These are phyloP conservation scores for Pteria penguin DNA, from an alignment of 2,888 invertebrate genomes.

Conservation along the genomic window DNA sequence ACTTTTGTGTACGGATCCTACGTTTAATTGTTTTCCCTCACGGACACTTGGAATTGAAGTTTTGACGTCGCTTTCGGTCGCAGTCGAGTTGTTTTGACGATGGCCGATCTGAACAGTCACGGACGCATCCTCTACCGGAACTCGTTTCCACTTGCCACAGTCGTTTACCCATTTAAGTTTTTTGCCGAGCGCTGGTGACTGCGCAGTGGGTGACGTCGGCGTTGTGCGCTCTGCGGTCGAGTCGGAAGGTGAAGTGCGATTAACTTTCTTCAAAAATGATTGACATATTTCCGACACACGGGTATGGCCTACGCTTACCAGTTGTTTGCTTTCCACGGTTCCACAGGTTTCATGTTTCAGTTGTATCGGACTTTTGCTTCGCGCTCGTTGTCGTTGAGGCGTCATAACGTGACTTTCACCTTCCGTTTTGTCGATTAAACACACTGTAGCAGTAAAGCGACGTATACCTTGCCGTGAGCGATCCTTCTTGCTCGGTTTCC, in stretches of 20 bases:
- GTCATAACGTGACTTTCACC: not conserved
- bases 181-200: not conserved
- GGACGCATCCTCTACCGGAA: conserved; percentile 28
- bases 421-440: conserved; percentile 14
- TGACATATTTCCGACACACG: conserved; percentile 58
- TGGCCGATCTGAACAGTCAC: not conserved
- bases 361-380: conserved; percentile 37
- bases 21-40: not conserved
- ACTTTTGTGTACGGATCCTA: not conserved
- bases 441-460: conserved; percentile 31
- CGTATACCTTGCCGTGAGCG: conserved; percentile 18
- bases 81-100: not conserved
- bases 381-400: conserved; percentile 16
- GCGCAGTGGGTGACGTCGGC: conserved; percentile 3
- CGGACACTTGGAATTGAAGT: not conserved
- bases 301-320: conserved; percentile 5
- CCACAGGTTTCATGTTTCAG: conserved; percentile 15
- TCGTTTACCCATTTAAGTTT: conserved; percentile 38
- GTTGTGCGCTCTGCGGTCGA: conserved; percentile 7
- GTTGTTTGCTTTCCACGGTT: conserved; percentile 26
- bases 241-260: conserved; percentile 19
- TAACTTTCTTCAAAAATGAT: conserved; percentile 54
- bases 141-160: conserved; percentile 35
- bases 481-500: conserved; percentile 13
- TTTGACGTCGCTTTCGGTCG: not conserved